Conservation (phyloP, 2,113 vertebrate species). For the Eupsittula cactorum region DNA sequence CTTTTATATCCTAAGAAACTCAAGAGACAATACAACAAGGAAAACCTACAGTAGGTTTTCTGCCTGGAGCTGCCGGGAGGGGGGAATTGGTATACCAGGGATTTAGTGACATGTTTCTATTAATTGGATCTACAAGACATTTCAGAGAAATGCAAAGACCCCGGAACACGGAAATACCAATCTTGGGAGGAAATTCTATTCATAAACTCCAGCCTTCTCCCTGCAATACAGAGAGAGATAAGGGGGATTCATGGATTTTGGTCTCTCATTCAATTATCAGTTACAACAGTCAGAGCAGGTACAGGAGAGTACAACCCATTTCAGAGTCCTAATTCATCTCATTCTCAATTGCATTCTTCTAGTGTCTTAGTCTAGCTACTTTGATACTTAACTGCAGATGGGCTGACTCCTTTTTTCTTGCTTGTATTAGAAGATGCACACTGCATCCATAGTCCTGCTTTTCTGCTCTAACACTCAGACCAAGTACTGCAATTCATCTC, state of each 20-base stretch:
- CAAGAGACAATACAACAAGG: not conserved
- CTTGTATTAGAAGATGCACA: not conserved
- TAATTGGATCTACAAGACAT: not conserved
- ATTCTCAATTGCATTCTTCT: not conserved
- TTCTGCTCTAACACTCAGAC: not conserved
- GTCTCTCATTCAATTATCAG: not conserved
- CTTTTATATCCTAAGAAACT: not conserved
- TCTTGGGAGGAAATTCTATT: not conserved
- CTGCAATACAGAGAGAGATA: not conserved
- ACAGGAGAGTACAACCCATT: not conserved
- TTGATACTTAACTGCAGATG: not conserved
- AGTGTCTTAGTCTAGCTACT: not conserved
- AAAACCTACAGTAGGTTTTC: not conserved
- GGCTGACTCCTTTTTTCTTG: not conserved
- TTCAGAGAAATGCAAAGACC: not conserved
- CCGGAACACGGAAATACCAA: not conserved
- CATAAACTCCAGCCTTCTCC: not conserved
- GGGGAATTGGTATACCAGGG: not conserved
- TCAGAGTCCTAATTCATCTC: not conserved
- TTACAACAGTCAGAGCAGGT: not conserved
- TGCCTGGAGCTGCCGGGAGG: not conserved
- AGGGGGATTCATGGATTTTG: not conserved
- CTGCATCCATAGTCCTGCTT: not conserved
- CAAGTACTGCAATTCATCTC: rapidly evolving
- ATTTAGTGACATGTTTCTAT: not conserved